Evolutionary conservation across 2,888 invertebrate species (phyloP).

Genomic region (Keiferia lycopersicella): DNA sequence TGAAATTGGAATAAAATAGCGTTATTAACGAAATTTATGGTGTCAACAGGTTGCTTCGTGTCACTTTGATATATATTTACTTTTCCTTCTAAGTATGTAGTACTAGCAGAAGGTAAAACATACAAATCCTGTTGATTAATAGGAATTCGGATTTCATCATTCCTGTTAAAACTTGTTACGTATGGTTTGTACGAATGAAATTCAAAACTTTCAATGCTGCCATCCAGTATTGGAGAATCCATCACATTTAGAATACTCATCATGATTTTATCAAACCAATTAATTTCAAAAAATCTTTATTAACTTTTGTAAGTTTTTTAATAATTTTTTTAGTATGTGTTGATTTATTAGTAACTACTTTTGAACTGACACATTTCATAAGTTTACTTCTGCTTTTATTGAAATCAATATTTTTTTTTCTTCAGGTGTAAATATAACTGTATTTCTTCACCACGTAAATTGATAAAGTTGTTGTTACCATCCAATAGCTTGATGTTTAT

Average conservation of each 20-base stretch:
- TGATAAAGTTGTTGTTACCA: conserved; percentile 23
- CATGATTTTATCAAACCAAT: conserved; percentile 33
- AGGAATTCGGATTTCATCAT: conserved; percentile 36
- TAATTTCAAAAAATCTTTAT: conserved; percentile 28
- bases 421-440: conserved; percentile 16
- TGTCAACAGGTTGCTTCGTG: too few species aligned
- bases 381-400: background rate
- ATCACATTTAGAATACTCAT: conserved; percentile 26
- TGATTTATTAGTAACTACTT: too few species aligned
- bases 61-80: conserved; percentile 7
- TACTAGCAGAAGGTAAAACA: conserved; percentile 34
- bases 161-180: conserved; percentile 27
- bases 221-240: conserved; percentile 27
- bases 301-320: conserved; percentile 11
- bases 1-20: conserved; percentile 25
- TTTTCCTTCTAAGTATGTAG: conserved; percentile 32
- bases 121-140: conserved; percentile 36
- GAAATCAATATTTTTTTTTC: conserved; percentile 22
- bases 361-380: background rate
- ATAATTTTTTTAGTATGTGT: too few species aligned
- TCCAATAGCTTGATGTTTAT: conserved; percentile 29
- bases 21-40: conserved; percentile 22
- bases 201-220: conserved; percentile 35
- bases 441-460: conserved; percentile 27
- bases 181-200: conserved; percentile 33